Evolutionary conservation across 1,140 invertebrate genomes (phyloP), one percentile per base, ranked within the genome.

Genomic region (Hyles vespertilio): DNA sequence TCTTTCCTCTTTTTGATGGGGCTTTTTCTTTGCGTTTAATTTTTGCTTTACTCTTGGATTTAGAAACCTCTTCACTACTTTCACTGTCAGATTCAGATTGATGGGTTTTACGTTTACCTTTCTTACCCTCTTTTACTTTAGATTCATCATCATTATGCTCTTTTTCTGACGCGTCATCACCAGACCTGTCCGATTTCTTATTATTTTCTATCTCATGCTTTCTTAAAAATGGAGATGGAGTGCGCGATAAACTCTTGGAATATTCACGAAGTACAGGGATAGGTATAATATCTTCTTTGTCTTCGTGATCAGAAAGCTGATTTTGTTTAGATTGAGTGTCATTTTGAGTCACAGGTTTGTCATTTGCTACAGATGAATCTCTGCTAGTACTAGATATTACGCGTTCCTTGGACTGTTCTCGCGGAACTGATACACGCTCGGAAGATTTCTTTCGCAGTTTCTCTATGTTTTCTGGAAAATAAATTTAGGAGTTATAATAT

Each of bases 151-250:
- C 81, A 48, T 70, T 69, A 58, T 89, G 73, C 70, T 89, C 76
- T 81, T 81, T 86, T 5, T 76, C 84, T 63, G 72, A 86, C 8
- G 55, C 79, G 44, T 84, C 86, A 68, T 89, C 84, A 6, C 74
- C 81, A 11, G 81, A 84, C 59, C 77, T 79, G 12, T 90, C 89
- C 2, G 81, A 79, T 58, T 89, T 89, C 56, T 89, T 89, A 34
- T 77, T 77, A 43, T 84, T 88, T 60, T 92, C 89, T n/a, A 93
- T 92, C 77, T 95, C 94, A 67, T 94, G 92, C 51, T 93, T 93
- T 83, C 95, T 94, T 58, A 95, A 92, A 82, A 95, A 95, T 50
- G 94, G 94, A 22, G 94, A 95, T 22, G 94, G 94, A 1, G 94
- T 95, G 61, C 94, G 91, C 6, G 94, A 95, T 12, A 95, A 87